phyloP scores from a whole-genome alignment of 2,888 invertebrate genomes.

The Pyrochroa serraticornis region DNA sequence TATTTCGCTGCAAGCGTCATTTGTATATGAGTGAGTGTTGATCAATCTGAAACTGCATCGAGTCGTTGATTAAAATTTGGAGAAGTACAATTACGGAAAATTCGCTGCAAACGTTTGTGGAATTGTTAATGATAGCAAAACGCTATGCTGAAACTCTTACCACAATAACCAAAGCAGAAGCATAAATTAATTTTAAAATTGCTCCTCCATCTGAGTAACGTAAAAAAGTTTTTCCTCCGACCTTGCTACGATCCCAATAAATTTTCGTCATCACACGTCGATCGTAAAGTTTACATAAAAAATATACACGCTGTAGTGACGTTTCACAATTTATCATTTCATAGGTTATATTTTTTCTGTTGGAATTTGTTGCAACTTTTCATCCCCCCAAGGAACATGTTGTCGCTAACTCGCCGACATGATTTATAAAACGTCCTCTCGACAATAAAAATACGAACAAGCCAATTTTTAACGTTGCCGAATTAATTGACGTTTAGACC shows the following conservation, averaged over 20 bases:
- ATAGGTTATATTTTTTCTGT: slow-evolving; percentile 15
- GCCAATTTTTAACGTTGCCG: slow-evolving; percentile 11
- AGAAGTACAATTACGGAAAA: slow-evolving; percentile 14
- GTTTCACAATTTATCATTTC: slow-evolving; percentile 18
- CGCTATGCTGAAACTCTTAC: slow-evolving; percentile 9
- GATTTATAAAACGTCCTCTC: slow-evolving; percentile 20
- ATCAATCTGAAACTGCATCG: neutral
- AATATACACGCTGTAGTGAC: slow-evolving; percentile 13
- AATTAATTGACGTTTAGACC: slow-evolving; percentile 4
- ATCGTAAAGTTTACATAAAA: slow-evolving; percentile 19
- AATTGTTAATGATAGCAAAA: slow-evolving; percentile 8
- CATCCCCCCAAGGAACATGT: slow-evolving; percentile 15
- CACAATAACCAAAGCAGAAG: slow-evolving; percentile 6
- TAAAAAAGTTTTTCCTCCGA: neutral
- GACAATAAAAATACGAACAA: slow-evolving; percentile 10
- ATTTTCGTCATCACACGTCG: slow-evolving; percentile 15
- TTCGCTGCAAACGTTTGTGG: slow-evolving; percentile 13
- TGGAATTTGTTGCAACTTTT: slow-evolving; percentile 10
- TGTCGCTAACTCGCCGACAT: slow-evolving; percentile 12
- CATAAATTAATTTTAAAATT: slow-evolving; percentile 16
- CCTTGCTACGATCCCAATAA: slow-evolving; percentile 1
- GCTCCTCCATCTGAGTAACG: neutral
- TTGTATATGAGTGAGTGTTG: neutral
- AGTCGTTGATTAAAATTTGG: slow-evolving; percentile 16
- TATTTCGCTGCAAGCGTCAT: neutral